A percentile compares a stretch with the other conserved stretches of the same genome.
Evolutionary conservation across 2,888 invertebrate species (phyloP).

Genomic region (Ectobius pallidus): DNA sequence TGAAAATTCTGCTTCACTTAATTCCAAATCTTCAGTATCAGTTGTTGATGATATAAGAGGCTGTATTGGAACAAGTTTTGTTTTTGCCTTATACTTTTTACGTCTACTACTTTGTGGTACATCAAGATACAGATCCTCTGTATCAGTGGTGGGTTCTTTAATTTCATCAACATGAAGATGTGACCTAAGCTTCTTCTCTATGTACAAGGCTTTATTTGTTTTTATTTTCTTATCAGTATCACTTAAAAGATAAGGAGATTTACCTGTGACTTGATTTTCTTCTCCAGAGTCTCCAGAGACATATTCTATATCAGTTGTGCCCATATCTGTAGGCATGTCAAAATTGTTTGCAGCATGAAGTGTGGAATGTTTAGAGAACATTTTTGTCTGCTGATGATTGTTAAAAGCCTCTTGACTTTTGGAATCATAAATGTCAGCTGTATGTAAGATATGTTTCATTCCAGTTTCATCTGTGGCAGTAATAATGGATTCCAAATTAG

Average conservation of each 20-base stretch:
- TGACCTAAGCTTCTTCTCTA: conserved; percentile 44
- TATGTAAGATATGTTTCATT: background rate
- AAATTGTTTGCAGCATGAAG: too few relatives aligned
- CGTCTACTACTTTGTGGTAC: conserved; percentile 23
- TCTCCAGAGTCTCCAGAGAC: conserved; percentile 51
- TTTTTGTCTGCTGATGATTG: too few relatives aligned
- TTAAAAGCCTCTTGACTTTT: too few relatives aligned
- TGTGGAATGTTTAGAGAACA: too few relatives aligned
- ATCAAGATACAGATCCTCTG: conserved; percentile 55
- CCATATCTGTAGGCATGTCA: too few relatives aligned
- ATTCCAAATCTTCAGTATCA: conserved; percentile 56
- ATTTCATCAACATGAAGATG: background rate
- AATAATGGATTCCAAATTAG: background rate
- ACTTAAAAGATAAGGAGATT: too few relatives aligned
- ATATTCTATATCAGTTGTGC: conserved; percentile 54
- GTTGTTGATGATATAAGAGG: conserved; percentile 45
- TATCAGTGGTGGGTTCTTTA: conserved; percentile 56
- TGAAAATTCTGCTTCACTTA: conserved; percentile 52
- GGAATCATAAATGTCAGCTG: too few relatives aligned
- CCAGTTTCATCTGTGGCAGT: conserved; percentile 28
- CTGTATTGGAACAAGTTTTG: background rate
- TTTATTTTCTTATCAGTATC: too few relatives aligned
- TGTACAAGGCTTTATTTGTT: conserved; percentile 46
- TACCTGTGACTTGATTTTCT: background rate
- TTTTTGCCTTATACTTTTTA: conserved; percentile 29